Percentiles rank a stretch among this genome's conserved stretches.
These are phyloP conservation scores for Athene noctua DNA, from an alignment of 2,113 vertebrate species.

Conservation along the genomic window DNA sequence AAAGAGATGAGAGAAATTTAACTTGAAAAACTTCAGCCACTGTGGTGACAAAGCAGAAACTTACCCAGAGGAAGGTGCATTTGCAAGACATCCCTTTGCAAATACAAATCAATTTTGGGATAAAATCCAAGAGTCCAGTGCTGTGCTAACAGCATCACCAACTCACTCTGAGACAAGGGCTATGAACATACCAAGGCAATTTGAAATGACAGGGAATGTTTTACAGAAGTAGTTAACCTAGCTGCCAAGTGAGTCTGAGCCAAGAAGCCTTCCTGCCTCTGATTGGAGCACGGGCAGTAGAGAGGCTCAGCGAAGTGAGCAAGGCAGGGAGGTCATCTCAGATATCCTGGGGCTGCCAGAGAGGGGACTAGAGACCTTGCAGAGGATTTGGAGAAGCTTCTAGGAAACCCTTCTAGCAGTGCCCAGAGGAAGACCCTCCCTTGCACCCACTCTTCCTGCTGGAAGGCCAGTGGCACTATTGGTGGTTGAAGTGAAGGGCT, in stretches of 20 bases:
- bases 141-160: background rate
- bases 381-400: background rate
- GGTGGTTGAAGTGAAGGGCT: background rate
- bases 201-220: background rate
- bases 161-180: background rate
- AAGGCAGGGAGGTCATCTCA: background rate
- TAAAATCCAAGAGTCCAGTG: background rate
- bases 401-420: background rate
- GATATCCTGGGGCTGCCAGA: background rate
- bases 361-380: background rate
- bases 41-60: background rate
- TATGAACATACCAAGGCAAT: background rate
- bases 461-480: accelerated
- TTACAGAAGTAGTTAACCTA: background rate
- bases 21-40: background rate
- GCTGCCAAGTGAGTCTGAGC: background rate
- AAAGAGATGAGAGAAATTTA: background rate
- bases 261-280: background rate
- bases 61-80: background rate
- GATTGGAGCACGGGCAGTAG: background rate
- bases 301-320: background rate
- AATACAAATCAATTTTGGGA: background rate
- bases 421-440: background rate
- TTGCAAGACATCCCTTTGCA: background rate
- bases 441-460: background rate